Conservation (phyloP, 2,888 invertebrate species). For the Andrena dorsata region DNA sequence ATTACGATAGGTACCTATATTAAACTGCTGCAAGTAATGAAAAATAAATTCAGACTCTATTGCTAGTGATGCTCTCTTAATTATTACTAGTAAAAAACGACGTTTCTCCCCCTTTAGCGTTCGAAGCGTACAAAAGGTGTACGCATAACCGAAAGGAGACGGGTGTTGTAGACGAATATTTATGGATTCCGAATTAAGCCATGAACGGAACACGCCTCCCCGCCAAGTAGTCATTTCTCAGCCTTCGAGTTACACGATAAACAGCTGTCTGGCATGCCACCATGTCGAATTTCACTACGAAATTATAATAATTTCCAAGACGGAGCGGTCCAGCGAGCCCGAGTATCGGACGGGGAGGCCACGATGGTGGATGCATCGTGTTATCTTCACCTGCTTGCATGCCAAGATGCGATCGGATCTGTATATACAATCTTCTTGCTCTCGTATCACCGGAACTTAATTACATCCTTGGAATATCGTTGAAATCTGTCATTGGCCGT, state of each 20-base stretch:
- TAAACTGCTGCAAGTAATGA: too few relatives aligned
- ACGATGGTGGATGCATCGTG: not conserved
- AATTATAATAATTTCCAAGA: conserved; percentile 18
- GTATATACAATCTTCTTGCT: not conserved
- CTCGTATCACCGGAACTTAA: not conserved
- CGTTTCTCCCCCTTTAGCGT: not conserved
- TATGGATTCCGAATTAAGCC: conserved; percentile 22
- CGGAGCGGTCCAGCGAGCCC: conserved; percentile 1
- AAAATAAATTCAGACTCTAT: too few relatives aligned
- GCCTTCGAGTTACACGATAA: conserved; percentile 22
- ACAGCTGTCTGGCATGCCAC: conserved; percentile 1
- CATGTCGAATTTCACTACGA: conserved; percentile 10
- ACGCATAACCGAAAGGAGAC: not conserved
- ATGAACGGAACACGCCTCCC: conserved; percentile 7
- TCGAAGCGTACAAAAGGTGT: not conserved
- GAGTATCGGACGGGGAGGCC: not conserved
- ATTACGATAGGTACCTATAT: too few relatives aligned
- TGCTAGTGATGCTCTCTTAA: too few relatives aligned
- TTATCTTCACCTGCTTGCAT: conserved; percentile 19
- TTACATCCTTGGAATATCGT: not conserved
- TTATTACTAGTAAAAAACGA: too few relatives aligned
- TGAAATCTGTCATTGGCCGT: not conserved
- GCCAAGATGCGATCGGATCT: conserved; percentile 15
- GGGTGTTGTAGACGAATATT: not conserved
- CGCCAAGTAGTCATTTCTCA: conserved; percentile 11